Evolutionary conservation across 2,888 invertebrate genomes (phyloP).

Genomic region (Cheilosia variabilis): DNA sequence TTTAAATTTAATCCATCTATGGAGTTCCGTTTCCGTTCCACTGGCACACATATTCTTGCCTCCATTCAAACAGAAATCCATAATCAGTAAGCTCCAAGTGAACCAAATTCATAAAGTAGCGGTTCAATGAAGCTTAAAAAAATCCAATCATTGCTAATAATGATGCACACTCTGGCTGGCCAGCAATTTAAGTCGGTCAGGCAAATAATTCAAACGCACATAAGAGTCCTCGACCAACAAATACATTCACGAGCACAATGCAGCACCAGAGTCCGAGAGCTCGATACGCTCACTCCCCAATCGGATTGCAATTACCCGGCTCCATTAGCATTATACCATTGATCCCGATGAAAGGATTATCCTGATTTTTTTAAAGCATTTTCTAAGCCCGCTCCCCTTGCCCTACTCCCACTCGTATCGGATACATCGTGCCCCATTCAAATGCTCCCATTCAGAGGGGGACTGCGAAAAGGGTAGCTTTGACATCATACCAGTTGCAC

Average conservation of each 20-base stretch:
- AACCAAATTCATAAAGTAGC: conserved; percentile 19
- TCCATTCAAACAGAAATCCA: conserved; percentile 1
- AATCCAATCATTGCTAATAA: conserved; percentile 30
- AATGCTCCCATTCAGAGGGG: neutral
- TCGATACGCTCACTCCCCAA: neutral
- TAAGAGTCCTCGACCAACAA: neutral
- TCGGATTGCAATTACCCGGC: conserved; percentile 49
- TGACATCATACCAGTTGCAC: conserved; percentile 28
- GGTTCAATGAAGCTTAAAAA: conserved; percentile 9
- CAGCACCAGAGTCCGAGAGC: conserved; percentile 1
- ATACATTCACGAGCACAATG: neutral
- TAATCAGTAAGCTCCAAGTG: conserved; percentile 5
- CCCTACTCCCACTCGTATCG: neutral
- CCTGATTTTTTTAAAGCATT: conserved; percentile 44
- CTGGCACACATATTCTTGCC: neutral
- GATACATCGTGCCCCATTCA: neutral
- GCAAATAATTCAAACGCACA: conserved; percentile 14
- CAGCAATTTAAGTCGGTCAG: conserved; percentile 36
- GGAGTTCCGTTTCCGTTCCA: neutral
- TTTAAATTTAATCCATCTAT: no score
- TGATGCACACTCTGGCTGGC: conserved; percentile 15
- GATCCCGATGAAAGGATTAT: conserved; percentile 46
- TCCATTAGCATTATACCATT: conserved; percentile 44
- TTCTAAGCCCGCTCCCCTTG: conserved; percentile 10
- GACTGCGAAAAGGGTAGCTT: conserved; percentile 2